Evolutionary conservation across 2,888 invertebrate species (phyloP).

Genomic region (Acleris literana): DNA sequence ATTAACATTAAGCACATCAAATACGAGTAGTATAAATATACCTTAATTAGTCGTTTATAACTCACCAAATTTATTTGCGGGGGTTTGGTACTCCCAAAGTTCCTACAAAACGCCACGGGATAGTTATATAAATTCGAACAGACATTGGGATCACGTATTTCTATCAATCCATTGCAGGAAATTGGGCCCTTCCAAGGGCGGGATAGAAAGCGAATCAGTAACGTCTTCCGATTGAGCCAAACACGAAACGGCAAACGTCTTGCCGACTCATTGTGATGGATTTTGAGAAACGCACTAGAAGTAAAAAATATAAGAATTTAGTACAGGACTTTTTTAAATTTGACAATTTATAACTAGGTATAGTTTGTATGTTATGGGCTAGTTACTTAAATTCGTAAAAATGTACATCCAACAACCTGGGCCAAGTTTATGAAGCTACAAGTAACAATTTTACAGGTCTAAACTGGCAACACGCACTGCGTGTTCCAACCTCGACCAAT

Average conservation of each 20-base stretch:
- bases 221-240: slow-evolving; percentile 47
- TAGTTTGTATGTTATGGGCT: no score
- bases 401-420: no score
- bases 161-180: slow-evolving; percentile 51
- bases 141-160: slow-evolving; percentile 44
- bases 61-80: slow-evolving; percentile 24
- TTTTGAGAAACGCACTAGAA: background rate
- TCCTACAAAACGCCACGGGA: slow-evolving; percentile 16
- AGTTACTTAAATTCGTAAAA: no score
- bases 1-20: no score
- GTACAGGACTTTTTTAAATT: no score
- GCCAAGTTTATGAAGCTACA: no score
- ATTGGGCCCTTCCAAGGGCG: slow-evolving; percentile 51
- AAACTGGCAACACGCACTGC: no score
- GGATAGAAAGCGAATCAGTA: slow-evolving; percentile 42
- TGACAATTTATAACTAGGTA: no score
- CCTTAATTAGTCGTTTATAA: slow-evolving; percentile 1
- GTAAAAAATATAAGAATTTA: background rate
- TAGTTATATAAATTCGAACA: slow-evolving; percentile 29
- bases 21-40: background rate
- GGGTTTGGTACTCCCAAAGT: slow-evolving; percentile 10
- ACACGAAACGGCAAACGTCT: slow-evolving; percentile 35
- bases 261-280: slow-evolving; percentile 2
- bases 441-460: no score
- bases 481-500: no score